Evolutionary conservation across 2,797 vertebrate species (phyloP), one percentile per base, ranked within the genome.

Genomic region (Hyperoplus immaculatus): DNA sequence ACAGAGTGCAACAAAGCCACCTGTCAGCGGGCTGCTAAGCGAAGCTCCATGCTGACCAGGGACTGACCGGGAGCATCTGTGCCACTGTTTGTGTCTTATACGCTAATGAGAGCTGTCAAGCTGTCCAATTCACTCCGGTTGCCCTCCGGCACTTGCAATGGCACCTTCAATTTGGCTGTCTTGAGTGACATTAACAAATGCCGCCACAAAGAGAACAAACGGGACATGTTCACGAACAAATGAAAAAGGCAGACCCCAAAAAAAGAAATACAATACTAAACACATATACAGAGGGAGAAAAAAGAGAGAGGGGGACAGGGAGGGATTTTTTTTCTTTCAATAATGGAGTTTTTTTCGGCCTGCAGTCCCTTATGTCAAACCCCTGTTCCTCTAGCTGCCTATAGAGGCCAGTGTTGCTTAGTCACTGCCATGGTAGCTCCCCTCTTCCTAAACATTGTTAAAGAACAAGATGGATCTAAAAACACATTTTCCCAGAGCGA

Each of bases 101-200:
- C 90, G 87, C 91, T 94, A 95, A 95, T 94, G 93, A 93, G 93
- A 92, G 90, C 91, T 93, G 94, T 95, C 93, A 94, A 92, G 85
- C 89, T 90, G 94, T 93, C 91, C 70, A 86, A 89, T 93, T 82
- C 88, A 81, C 84, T 92, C 87, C 81, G 42, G 72, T 78, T 91
- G 91, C 91, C 91, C 91, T 88, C 85, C 78, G 82, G 89, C 83
- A 68, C 84, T 68, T 87, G 93, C 91, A 94, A 94, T 94, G 89
- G 90, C 91, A 92, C 91, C 88, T 93, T 91, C 89, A 90, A 86
- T 92, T 93, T 90, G 88, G 86, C 83, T 93, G 89, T 89, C 79
- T 84, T 90, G 90, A 89, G 80, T 90, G 91, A 92, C 92, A 85
- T 88, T 91, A 89, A 88, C 81, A 90, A 87, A 90, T 87, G 57